Evolutionary conservation across 2,113 vertebrate species (phyloP).

Genomic region (Tetraodon nigroviridis): DNA sequence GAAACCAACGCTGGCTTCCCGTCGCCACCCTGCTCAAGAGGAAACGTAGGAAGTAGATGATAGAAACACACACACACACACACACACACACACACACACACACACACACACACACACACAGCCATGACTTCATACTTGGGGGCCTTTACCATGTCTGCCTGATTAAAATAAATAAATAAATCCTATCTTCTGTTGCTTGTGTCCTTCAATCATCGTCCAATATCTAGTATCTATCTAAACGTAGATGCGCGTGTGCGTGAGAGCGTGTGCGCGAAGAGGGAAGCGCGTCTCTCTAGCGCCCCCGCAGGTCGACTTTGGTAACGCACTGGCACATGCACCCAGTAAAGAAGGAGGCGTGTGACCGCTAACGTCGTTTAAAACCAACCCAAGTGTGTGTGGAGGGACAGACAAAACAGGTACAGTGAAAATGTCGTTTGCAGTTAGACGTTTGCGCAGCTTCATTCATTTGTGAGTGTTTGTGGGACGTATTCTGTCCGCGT

Average conservation of each 20-base stretch:
- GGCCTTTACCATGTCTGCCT: slow-evolving; percentile 54
- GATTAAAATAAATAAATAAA: not conserved
- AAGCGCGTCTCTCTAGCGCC: not conserved
- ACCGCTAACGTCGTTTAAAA: slow-evolving; percentile 7
- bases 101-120: not conserved
- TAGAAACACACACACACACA: slow-evolving; percentile 12
- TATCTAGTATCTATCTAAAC: too few relatives aligned
- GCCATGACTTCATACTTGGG: slow-evolving; percentile 4
- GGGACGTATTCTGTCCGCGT: too few relatives aligned
- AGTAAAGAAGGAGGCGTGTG: slow-evolving; percentile 36
- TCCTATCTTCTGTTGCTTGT: too few relatives aligned
- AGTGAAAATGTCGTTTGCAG: accelerated
- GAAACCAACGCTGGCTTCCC: slow-evolving; percentile 68
- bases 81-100: slow-evolving; percentile 1
- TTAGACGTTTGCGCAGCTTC: accelerated
- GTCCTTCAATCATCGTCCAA: too few relatives aligned
- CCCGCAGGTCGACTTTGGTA: not conserved
- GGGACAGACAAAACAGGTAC: slow-evolving; percentile 61
- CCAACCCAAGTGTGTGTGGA: slow-evolving; percentile 47
- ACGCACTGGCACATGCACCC: not conserved
- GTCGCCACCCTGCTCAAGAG: slow-evolving; percentile 54
- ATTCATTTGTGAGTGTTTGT: not conserved
- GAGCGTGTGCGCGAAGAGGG: too few relatives aligned
- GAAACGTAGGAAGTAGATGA: slow-evolving; percentile 67
- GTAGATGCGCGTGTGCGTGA: too few relatives aligned